These are phyloP conservation scores for Leucopsar rothschildi DNA, from an alignment of 2,113 vertebrate species.

Conservation along the genomic window DNA sequence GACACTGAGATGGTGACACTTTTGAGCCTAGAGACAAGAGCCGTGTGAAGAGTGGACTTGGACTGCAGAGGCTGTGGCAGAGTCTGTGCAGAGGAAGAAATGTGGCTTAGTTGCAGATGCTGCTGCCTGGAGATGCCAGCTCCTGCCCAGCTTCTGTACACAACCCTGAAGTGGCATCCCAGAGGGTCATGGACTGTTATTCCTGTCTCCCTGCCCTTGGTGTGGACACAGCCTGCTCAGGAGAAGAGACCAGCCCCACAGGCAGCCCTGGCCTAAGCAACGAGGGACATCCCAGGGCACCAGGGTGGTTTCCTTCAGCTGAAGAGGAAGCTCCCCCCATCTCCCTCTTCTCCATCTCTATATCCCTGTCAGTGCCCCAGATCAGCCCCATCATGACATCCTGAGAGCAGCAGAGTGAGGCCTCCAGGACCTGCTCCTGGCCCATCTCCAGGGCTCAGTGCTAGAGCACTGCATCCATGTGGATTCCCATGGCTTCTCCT, in stretches of 20 bases:
- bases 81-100: neutral
- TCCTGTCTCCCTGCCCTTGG: neutral
- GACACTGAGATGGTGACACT: neutral
- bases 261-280: neutral
- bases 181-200: accelerated
- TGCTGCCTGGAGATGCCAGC: neutral
- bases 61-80: neutral
- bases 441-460: neutral
- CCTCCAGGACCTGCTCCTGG: neutral
- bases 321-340: neutral
- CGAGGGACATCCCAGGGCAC: neutral
- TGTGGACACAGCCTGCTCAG: neutral
- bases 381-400: neutral
- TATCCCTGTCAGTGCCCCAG: neutral
- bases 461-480: accelerated
- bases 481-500: neutral
- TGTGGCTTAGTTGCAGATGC: neutral
- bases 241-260: neutral
- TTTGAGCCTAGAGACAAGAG: neutral
- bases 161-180: neutral
- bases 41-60: accelerated
- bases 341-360: neutral
- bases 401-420: neutral
- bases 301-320: neutral
- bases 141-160: neutral